phyloP scores from a whole-genome alignment of 2,888 invertebrate species.

The Seladonia tumulorum region DNA sequence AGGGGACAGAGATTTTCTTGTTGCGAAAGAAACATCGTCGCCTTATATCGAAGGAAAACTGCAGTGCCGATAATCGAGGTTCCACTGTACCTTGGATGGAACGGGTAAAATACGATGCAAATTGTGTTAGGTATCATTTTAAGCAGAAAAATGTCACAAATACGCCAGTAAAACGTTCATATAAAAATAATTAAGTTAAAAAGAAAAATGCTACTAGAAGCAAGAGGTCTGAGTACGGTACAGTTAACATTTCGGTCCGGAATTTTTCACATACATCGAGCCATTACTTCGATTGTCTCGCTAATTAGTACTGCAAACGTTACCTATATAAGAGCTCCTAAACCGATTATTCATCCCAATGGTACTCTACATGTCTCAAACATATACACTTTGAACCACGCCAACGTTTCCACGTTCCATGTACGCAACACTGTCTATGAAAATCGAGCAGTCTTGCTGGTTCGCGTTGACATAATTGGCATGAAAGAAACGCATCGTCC shows the following conservation, averaged over 20 bases:
- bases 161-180: not conserved
- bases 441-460: not conserved
- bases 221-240: too few species aligned
- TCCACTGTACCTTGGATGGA: too few species aligned
- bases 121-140: not conserved
- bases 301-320: not conserved
- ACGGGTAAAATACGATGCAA: too few species aligned
- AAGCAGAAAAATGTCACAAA: not conserved
- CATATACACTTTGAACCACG: slow-evolving; percentile 58
- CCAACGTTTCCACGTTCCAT: slow-evolving; percentile 45
- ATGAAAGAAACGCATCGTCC: not conserved
- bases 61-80: too few species aligned
- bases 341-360: not conserved
- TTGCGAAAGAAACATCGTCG: too few species aligned
- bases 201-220: not conserved
- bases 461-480: not conserved
- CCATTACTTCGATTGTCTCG: not conserved
- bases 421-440: slow-evolving; percentile 28
- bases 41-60: too few species aligned
- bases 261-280: not conserved
- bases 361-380: not conserved
- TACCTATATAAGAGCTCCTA: not conserved
- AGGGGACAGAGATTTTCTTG: too few species aligned
- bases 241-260: too few species aligned
- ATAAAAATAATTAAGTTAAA: not conserved